These are phyloP conservation scores for Odontamblyopus lacepedii DNA, from an alignment of 2,797 vertebrate species.

Conservation along the genomic window DNA sequence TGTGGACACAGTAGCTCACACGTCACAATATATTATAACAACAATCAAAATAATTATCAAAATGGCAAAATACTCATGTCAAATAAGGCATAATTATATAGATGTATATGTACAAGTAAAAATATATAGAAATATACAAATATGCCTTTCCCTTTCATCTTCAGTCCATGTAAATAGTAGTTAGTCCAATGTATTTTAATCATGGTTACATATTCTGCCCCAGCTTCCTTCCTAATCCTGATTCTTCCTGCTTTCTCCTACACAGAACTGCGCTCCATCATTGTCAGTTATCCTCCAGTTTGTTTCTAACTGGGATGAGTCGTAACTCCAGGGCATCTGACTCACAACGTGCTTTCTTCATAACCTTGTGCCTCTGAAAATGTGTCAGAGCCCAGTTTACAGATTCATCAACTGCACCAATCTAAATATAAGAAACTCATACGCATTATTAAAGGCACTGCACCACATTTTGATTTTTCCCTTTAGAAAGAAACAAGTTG, in stretches of 20 bases:
- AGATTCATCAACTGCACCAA: slow-evolving; percentile 38
- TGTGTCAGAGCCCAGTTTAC: slow-evolving; percentile 25
- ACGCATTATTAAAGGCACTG: too few relatives aligned
- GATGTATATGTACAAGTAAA: too few relatives aligned
- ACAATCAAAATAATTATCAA: too few relatives aligned
- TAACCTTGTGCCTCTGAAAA: slow-evolving; percentile 29
- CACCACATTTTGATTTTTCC: too few relatives aligned
- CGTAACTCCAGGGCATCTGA: slow-evolving; percentile 47
- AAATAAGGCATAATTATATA: too few relatives aligned
- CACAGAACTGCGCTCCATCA: slow-evolving; percentile 40
- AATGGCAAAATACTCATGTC: too few relatives aligned
- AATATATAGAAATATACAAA: too few relatives aligned
- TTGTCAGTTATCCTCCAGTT: slow-evolving; percentile 46
- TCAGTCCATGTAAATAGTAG: neutral
- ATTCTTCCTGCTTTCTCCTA: slow-evolving; percentile 19
- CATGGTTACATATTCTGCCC: neutral
- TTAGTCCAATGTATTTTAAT: neutral
- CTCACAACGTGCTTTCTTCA: slow-evolving; percentile 38
- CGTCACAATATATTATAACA: too few relatives aligned
- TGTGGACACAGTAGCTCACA: too few relatives aligned
- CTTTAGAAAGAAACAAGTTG: too few relatives aligned
- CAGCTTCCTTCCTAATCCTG: slow-evolving; percentile 8
- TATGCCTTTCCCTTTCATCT: neutral
- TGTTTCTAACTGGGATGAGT: slow-evolving; percentile 40
- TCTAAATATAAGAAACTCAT: slow-evolving; percentile 19